Evolutionary conservation across 2,888 invertebrate species (phyloP).

Genomic region (Oxystoma pomonae): DNA sequence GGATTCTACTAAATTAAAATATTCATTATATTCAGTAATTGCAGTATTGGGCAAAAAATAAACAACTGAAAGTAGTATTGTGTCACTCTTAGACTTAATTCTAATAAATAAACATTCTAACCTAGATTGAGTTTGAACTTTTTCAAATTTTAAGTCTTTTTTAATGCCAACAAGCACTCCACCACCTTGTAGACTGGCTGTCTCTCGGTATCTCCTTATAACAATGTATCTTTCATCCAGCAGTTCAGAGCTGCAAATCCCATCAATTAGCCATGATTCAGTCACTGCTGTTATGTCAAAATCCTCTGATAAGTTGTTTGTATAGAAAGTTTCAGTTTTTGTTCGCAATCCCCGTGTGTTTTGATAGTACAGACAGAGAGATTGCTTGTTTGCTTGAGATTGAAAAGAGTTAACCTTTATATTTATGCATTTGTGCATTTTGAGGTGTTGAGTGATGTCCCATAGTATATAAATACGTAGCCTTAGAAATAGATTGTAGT

Average conservation of each 20-base stretch:
- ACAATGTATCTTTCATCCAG: slow-evolving; percentile 10
- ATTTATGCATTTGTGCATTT: background rate
- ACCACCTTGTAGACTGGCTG: background rate
- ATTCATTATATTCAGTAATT: background rate
- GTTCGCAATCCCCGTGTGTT: slow-evolving; percentile 10
- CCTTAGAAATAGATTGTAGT: too few relatives aligned
- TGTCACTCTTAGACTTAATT: background rate
- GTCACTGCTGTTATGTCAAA: slow-evolving; percentile 14
- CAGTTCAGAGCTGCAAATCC: slow-evolving; percentile 5
- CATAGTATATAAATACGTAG: too few relatives aligned
- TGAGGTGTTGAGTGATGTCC: too few relatives aligned
- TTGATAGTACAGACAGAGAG: slow-evolving; percentile 7
- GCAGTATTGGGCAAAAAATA: background rate
- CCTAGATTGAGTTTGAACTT: background rate
- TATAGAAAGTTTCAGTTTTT: slow-evolving; percentile 11
- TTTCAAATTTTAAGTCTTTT: slow-evolving; percentile 4
- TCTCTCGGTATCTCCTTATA: slow-evolving; percentile 3
- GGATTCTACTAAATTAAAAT: background rate
- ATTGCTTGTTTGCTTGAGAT: background rate
- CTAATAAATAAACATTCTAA: background rate
- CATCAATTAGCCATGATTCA: slow-evolving; percentile 14
- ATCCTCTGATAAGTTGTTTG: slow-evolving; percentile 7
- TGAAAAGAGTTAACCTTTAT: background rate
- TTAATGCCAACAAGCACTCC: slow-evolving; percentile 8
- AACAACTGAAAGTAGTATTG: background rate